Percentiles rank a stretch among this genome's conserved stretches.
phyloP scores from a whole-genome alignment of 2,888 invertebrate species.

The Hirtodrosophila histrioides region DNA sequence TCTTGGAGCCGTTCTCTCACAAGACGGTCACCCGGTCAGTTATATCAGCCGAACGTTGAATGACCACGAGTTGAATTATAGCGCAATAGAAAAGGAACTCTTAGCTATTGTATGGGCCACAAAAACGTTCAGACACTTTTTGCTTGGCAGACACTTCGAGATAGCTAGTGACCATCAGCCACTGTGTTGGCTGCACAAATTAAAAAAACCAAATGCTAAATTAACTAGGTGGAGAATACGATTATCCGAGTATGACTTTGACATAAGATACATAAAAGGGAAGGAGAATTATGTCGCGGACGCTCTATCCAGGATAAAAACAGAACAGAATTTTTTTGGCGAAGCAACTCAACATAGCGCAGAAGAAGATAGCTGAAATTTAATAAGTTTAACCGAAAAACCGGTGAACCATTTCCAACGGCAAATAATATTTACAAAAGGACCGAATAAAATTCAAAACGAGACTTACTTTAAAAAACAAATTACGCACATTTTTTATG shows the following conservation, averaged over 20 bases:
- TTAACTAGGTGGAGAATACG: background rate
- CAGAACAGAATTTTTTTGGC: constrained; percentile 8
- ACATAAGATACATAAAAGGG: background rate
- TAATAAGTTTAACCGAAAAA: constrained; percentile 4
- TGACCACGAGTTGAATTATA: background rate
- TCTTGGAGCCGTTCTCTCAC: no score
- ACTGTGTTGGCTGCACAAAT: background rate
- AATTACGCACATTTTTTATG: background rate
- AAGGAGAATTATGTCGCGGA: background rate
- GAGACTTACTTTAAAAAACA: background rate
- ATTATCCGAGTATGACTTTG: background rate
- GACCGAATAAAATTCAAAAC: background rate
- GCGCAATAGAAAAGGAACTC: background rate
- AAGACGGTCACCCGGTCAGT: background rate
- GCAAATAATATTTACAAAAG: background rate
- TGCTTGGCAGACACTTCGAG: background rate
- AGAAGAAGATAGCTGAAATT: constrained; percentile 5
- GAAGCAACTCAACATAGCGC: constrained; percentile 15
- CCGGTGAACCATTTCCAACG: no score
- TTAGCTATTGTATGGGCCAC: constrained; percentile 1
- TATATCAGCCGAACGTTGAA: background rate
- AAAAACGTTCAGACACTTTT: background rate
- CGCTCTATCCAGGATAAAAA: constrained; percentile 1
- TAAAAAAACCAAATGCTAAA: background rate
- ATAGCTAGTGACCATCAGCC: no score